Percentiles rank a stretch among this genome's conserved stretches.
phyloP scores from a whole-genome alignment of 2,888 invertebrate species.

The Apotomis capreana region DNA sequence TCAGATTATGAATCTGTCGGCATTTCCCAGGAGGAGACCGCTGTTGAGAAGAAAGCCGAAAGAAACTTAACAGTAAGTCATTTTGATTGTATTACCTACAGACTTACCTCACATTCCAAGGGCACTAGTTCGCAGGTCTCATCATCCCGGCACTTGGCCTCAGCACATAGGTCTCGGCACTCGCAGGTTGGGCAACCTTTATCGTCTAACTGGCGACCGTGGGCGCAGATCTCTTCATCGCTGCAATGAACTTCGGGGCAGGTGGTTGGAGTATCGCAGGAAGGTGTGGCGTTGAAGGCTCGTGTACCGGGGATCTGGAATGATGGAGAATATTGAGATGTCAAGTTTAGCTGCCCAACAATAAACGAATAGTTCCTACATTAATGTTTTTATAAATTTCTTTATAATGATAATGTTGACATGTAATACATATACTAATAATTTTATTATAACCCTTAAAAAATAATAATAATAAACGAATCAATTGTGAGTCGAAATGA shows the following conservation, averaged over 20 bases:
- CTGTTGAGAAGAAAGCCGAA: no score
- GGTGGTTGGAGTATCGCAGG: constrained; percentile 62
- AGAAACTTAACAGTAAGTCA: no score
- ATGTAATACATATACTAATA: no score
- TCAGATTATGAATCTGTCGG: no score
- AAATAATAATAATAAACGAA: no score
- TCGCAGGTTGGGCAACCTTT: constrained; percentile 89
- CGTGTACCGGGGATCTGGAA: constrained; percentile 85
- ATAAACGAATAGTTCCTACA: neutral
- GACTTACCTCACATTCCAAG: constrained; percentile 71
- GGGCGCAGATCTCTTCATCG: constrained; percentile 62
- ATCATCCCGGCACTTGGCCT: constrained; percentile 86
- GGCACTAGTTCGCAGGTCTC: constrained; percentile 79
- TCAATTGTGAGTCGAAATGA: no score
- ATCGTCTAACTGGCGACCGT: constrained; percentile 69
- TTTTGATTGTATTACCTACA: no score
- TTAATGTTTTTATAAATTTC: no score
- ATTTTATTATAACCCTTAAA: no score
- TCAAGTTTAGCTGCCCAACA: neutral
- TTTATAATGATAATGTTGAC: no score
- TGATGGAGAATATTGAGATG: neutral
- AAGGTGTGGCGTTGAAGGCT: constrained; percentile 82
- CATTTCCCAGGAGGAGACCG: no score
- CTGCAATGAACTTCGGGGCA: constrained; percentile 67
- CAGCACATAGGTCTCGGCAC: constrained; percentile 91